Evolutionary conservation across 2,888 invertebrate species (phyloP).

Genomic region (Stenchaetothrips biformis): DNA sequence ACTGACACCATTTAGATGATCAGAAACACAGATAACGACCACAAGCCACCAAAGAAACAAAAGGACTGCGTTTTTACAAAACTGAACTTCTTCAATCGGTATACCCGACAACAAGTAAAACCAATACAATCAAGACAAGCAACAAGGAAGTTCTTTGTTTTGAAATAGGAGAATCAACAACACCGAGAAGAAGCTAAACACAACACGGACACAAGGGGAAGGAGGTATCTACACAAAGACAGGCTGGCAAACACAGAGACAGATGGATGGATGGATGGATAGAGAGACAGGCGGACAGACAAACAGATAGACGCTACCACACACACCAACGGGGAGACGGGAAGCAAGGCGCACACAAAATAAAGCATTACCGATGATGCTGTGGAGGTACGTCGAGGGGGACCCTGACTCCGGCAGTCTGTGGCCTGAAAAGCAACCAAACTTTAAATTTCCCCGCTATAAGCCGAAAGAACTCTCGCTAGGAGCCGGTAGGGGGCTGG

Average conservation of each 20-base stretch:
- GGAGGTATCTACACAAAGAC: background rate
- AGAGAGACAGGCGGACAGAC: background rate
- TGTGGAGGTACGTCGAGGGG: background rate
- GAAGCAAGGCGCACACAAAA: background rate
- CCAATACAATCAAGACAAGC: background rate
- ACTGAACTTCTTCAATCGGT: too few relatives aligned
- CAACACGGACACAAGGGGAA: background rate
- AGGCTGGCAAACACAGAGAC: background rate
- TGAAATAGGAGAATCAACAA: constrained; percentile 25
- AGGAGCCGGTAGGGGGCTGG: too few relatives aligned
- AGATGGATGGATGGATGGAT: background rate
- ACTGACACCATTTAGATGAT: background rate
- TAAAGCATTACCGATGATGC: constrained; percentile 15
- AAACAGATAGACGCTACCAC: background rate
- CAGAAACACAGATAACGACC: background rate
- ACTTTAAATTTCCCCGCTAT: too few relatives aligned
- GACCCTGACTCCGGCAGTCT: background rate
- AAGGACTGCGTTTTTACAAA: too few relatives aligned
- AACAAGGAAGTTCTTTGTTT: constrained; percentile 26
- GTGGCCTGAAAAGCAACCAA: background rate
- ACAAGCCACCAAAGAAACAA: background rate
- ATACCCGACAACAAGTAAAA: too few relatives aligned
- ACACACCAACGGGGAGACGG: background rate
- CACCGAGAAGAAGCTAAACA: background rate
- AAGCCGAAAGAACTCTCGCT: too few relatives aligned